Evolutionary conservation across 2,888 invertebrate genomes (phyloP).

Genomic region (Tineola bisselliella): DNA sequence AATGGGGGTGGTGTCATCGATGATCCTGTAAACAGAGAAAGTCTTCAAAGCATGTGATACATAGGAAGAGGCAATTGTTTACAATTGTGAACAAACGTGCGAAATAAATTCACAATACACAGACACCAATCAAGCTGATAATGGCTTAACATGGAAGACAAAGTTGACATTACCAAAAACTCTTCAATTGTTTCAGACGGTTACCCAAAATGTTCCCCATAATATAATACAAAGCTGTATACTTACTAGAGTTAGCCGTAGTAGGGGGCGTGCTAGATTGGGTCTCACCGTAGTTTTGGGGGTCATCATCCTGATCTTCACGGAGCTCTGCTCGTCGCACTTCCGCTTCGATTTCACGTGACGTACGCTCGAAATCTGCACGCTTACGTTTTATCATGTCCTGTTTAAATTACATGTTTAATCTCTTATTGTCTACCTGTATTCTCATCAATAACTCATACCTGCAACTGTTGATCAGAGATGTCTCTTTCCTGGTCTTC

Average conservation of each 20-base stretch:
- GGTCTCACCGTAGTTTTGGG: conserved; percentile 20
- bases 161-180: too few species aligned
- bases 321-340: conserved; percentile 72
- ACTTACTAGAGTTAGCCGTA: conserved; percentile 21
- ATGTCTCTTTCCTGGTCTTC: conserved; percentile 56
- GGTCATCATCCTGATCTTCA: conserved; percentile 12
- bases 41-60: background rate
- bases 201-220: background rate
- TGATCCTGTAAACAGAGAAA: conserved; percentile 29
- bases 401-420: conserved; percentile 35
- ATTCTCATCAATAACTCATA: conserved; percentile 25
- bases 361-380: conserved; percentile 76
- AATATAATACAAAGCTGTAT: conserved; percentile 15
- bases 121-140: too few species aligned
- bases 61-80: background rate
- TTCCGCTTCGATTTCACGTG: conserved; percentile 78
- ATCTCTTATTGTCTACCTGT: background rate
- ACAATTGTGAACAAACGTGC: background rate
- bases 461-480: conserved; percentile 80
- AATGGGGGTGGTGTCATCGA: conserved; percentile 48
- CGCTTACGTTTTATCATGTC: conserved; percentile 72
- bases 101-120: background rate
- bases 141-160: too few species aligned
- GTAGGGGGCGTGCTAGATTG: conserved; percentile 20
- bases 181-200: background rate